Conservation (phyloP, 2,797 vertebrate genomes). For the Picus viridis region DNA sequence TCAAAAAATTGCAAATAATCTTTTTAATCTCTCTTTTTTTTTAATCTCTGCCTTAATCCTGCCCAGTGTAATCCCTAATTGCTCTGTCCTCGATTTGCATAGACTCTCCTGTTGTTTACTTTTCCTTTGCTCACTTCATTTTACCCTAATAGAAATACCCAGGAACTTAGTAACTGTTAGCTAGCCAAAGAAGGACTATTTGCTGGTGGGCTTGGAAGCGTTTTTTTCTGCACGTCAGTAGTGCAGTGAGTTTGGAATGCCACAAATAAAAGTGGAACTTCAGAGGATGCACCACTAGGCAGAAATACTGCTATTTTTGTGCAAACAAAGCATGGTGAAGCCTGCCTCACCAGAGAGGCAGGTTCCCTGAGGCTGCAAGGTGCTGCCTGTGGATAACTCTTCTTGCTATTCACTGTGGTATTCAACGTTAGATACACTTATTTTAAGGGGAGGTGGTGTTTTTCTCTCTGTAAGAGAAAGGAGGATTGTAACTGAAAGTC, state of each 20-base stretch:
- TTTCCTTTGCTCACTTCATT: background rate
- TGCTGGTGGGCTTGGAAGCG: fast-evolving
- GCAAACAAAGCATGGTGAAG: background rate
- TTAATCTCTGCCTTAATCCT: background rate
- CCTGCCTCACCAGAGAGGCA: background rate
- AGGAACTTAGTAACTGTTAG: background rate
- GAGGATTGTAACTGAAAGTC: background rate
- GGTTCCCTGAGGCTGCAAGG: background rate
- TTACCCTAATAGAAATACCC: background rate
- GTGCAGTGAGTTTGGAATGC: background rate
- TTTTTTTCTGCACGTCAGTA: fast-evolving
- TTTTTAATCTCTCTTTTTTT: background rate
- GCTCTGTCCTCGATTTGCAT: background rate
- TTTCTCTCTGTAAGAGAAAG: background rate
- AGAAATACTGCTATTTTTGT: background rate
- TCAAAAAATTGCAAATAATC: background rate
- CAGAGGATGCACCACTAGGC: fast-evolving
- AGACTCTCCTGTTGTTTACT: background rate
- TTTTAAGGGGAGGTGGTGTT: background rate
- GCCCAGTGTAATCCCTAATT: background rate
- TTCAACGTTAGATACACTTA: fast-evolving
- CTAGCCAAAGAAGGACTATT: background rate
- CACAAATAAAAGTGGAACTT: background rate
- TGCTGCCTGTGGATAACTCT: background rate
- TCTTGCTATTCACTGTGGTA: background rate